phyloP scores from a whole-genome alignment of 2,888 invertebrate species.

The Diarsia dahlii region DNA sequence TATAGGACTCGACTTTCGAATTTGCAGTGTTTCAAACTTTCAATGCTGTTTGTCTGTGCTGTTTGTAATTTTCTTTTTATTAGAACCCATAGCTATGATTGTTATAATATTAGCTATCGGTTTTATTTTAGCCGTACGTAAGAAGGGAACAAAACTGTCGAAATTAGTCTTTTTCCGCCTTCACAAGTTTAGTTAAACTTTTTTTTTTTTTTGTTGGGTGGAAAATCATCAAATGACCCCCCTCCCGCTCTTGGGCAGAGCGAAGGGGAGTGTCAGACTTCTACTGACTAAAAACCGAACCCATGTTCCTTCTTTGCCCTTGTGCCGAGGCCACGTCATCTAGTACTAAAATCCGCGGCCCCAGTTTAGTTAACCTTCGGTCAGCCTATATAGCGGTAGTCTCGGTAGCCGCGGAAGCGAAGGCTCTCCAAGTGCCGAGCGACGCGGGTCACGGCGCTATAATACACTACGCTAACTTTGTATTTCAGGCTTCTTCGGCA shows the following conservation, averaged over 20 bases:
- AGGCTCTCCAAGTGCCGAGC: not conserved
- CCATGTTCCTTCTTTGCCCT: too few relatives aligned
- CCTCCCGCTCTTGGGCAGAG: too few relatives aligned
- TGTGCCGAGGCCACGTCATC: too few relatives aligned
- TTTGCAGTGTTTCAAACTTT: not conserved
- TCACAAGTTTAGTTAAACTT: conserved; percentile 34
- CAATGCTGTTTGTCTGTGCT: too few relatives aligned
- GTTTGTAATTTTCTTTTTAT: not conserved
- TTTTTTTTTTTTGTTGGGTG: too few relatives aligned
- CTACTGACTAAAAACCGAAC: too few relatives aligned
- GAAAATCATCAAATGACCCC: too few relatives aligned
- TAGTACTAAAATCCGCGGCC: too few relatives aligned
- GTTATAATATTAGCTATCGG: conserved; percentile 10
- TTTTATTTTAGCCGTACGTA: not conserved
- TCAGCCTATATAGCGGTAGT: not conserved
- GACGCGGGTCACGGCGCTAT: not conserved
- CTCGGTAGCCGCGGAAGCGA: not conserved
- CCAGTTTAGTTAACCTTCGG: conserved; percentile 34
- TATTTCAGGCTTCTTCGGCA: conserved; percentile 9
- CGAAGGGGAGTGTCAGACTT: too few relatives aligned
- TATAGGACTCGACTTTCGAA: not conserved
- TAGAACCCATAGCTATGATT: not conserved
- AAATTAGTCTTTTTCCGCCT: conserved; percentile 42
- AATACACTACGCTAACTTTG: not conserved
- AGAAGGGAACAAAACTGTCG: conserved; percentile 38